These are phyloP conservation scores for Cordylochernes scorpioides DNA, from an alignment of 2,888 invertebrate species.

Conservation along the genomic window DNA sequence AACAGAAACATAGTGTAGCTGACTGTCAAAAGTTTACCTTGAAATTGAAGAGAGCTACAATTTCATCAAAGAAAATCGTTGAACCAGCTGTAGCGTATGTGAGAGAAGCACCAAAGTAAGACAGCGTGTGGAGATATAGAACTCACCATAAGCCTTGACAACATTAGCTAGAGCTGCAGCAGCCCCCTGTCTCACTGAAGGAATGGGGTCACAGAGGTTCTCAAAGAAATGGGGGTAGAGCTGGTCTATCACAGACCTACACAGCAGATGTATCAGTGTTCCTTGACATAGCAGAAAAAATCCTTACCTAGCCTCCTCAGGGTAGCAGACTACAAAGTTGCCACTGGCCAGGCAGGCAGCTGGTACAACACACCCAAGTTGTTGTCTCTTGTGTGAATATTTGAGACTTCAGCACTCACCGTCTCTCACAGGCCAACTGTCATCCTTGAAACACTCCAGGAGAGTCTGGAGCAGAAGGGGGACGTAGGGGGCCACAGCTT, in stretches of 20 bases:
- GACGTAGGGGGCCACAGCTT: conserved; percentile 24
- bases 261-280: conserved; percentile 5
- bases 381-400: too few species aligned
- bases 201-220: conserved; percentile 27
- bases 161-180: conserved; percentile 26
- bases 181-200: conserved; percentile 30
- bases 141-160: conserved; percentile 20
- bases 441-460: conserved; percentile 27
- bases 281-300: conserved; percentile 1
- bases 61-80: too few species aligned
- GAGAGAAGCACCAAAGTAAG: too few species aligned
- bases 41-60: too few species aligned
- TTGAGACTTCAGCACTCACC: conserved; percentile 24
- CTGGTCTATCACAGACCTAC: conserved; percentile 19
- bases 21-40: too few species aligned
- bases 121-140: not conserved
- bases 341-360: conserved; percentile 30
- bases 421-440: conserved; percentile 32
- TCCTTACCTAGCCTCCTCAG: conserved; percentile 24
- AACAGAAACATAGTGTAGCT: too few species aligned
- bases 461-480: conserved; percentile 24
- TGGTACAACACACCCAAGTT: conserved; percentile 19
- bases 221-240: conserved; percentile 25
- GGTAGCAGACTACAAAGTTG: conserved; percentile 27
- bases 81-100: too few species aligned